A percentile compares a stretch with the other conserved stretches of the same genome.
Evolutionary conservation across 2,888 invertebrate genomes (phyloP).

Genomic region (Steromphala cineraria): DNA sequence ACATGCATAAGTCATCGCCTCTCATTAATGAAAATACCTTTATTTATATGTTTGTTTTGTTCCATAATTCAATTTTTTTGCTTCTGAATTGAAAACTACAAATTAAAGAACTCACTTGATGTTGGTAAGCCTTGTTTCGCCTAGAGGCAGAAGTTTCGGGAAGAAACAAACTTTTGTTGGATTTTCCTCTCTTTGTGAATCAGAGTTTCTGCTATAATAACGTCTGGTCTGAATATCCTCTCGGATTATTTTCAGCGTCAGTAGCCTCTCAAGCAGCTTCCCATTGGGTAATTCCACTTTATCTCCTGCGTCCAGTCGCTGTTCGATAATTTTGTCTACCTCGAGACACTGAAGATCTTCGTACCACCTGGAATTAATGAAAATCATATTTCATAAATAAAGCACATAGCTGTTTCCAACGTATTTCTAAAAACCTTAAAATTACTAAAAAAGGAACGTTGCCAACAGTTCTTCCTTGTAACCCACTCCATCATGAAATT

Average conservation of each 20-base stretch:
- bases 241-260: constrained; percentile 62
- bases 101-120: constrained; percentile 52
- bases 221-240: constrained; percentile 28
- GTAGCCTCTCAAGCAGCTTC: constrained; percentile 72
- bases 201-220: not conserved
- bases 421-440: too few relatives aligned
- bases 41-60: too few relatives aligned
- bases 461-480: too few relatives aligned
- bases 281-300: constrained; percentile 69
- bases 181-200: constrained; percentile 24
- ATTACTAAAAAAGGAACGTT: too few relatives aligned
- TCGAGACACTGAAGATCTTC: constrained; percentile 70
- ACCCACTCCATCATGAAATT: too few relatives aligned
- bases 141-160: constrained; percentile 56
- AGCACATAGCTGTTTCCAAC: too few relatives aligned
- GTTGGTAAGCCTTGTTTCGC: constrained; percentile 61
- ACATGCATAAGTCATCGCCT: too few relatives aligned
- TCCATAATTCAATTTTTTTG: too few relatives aligned
- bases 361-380: constrained; percentile 65
- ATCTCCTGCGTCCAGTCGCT: constrained; percentile 63
- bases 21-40: too few relatives aligned
- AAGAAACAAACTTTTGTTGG: constrained; percentile 59
- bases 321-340: constrained; percentile 63
- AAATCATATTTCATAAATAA: too few relatives aligned
- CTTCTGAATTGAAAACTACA: not conserved